A percentile compares a stretch with the other conserved stretches of the same genome.
phyloP scores from a whole-genome alignment of 35 echinoderm and acorn worm species.

The Anneissia japonica region DNA sequence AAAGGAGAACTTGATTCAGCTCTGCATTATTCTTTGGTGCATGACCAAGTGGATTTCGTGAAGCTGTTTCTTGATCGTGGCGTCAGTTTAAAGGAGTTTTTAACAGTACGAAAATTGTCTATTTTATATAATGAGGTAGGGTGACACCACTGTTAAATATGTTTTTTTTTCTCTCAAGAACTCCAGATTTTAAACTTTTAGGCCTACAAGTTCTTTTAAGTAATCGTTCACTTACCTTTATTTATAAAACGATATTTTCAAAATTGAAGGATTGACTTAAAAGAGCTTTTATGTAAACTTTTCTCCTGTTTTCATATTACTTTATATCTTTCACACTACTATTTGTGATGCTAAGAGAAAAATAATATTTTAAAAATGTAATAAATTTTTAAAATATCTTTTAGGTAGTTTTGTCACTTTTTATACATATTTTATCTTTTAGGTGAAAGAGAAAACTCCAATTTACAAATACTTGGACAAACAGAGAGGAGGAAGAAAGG shows the following conservation, averaged over 20 bases:
- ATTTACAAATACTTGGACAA: slow-evolving; percentile 76
- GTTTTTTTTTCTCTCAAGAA: too few species aligned
- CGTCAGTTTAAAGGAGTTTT: slow-evolving; percentile 70
- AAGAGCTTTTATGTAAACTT: neutral
- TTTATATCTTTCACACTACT: too few species aligned
- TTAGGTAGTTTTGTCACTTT: too few species aligned
- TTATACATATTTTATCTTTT: neutral
- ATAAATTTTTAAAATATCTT: too few species aligned
- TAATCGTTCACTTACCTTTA: too few species aligned
- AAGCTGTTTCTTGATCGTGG: slow-evolving; percentile 82
- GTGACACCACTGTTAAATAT: neutral
- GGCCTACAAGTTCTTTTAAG: too few species aligned
- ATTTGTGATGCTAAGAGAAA: too few species aligned
- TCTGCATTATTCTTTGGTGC: slow-evolving; percentile 60
- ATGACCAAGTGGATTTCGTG: slow-evolving; percentile 73
- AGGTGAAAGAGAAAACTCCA: slow-evolving; percentile 58
- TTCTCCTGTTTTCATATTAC: neutral
- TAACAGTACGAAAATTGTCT: slow-evolving; percentile 72
- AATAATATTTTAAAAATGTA: too few species aligned
- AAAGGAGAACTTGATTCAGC: slow-evolving; percentile 81
- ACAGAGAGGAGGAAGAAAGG: slow-evolving; percentile 17
- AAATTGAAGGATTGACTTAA: neutral
- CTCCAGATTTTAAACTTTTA: too few species aligned
- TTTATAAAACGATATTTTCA: neutral
- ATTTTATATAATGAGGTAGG: slow-evolving; percentile 79